Base-by-base conservation (phyloP, 64 coral and sea anemone genomes). In the Montipora foliosa region DNA sequence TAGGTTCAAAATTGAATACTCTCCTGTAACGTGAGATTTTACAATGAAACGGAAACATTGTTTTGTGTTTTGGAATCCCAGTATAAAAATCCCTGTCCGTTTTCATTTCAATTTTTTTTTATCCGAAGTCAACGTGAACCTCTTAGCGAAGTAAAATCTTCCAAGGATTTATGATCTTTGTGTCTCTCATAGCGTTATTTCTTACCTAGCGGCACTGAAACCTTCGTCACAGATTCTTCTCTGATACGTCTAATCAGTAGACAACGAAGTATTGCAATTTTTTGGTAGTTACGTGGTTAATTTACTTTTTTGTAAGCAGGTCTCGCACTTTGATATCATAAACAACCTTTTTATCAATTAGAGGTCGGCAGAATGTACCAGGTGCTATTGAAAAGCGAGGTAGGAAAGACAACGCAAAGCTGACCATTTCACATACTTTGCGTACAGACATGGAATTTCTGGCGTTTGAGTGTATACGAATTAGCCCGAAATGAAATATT, bases 241-340 rank as follows among this genome's bases (percentile, higher is more conserved):
- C 64, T 84, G 16, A 49, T 50, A 70, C 48, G 45, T 71, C 66
- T 49, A 46, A 72, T 47, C 46, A 17, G 49, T 51, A 19, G 62
- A 8, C 17, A 59, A 37, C 3, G 20, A 24, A 59, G 2, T 67
- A 17, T 67, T 70, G 53, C 3, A 85, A 70, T 85, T 84, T 85
- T 85, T 85, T 1, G 16, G 44, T 71, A 46, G 6, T 85, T 85
- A 85, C 82, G 82, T 85, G 45, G 46, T 85, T 85, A 49, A 24
- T 49, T 85, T 71, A 85, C 82, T 46, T 49, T 85, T 62, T 70
- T 20, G 66, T 71, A 64, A 85, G 82, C 82, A 85, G 82, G 82
- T 85, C 44, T 85, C 44, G 12, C 16, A 70, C 45, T 15, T 48
- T 68, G n/a, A 85, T 67, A 11, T 69, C 37, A 70, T 85, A 70